phyloP scores from a whole-genome alignment of 1,140 invertebrate species.

The Nixonia krombeini region DNA sequence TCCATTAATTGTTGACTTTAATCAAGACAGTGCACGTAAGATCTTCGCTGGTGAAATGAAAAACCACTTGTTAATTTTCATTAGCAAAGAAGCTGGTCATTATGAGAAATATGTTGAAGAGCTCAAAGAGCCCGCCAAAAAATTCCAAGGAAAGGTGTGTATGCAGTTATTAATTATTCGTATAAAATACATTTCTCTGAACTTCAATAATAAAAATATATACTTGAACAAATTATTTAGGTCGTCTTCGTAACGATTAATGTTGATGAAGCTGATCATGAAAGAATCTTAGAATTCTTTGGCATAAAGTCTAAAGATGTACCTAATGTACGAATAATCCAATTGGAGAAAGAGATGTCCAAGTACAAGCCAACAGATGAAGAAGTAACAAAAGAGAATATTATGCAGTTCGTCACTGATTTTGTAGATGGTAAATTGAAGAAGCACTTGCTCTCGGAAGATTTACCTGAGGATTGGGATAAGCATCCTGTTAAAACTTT shows the following conservation, averaged over 20 bases:
- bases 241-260: constrained; percentile 96
- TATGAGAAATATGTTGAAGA: constrained; percentile 85
- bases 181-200: too few species aligned
- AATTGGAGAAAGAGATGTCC: constrained; percentile 96
- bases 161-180: background rate
- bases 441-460: constrained; percentile 94
- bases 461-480: constrained; percentile 97
- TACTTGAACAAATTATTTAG: constrained; percentile 56
- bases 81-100: constrained; percentile 90
- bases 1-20: constrained; percentile 97
- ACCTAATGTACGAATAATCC: constrained; percentile 93
- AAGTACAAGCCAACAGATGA: constrained; percentile 94
- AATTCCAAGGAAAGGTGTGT: constrained; percentile 88
- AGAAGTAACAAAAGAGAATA: constrained; percentile 83
- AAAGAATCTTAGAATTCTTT: constrained; percentile 98
- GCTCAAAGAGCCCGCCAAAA: constrained; percentile 85
- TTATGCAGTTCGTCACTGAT: constrained; percentile 87
- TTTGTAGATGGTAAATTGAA: constrained; percentile 95
- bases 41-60: constrained; percentile 99
- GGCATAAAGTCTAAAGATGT: constrained; percentile 95
- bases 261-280: constrained; percentile 95
- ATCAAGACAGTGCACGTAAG: constrained; percentile 96
- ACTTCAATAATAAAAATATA: background rate
- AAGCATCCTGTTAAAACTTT: constrained; percentile 94
- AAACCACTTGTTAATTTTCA: constrained; percentile 94